A percentile compares a stretch with the other conserved stretches of the same genome.
Evolutionary conservation across 2,797 vertebrate genomes (phyloP).

Genomic region (Schizothorax lantsangensis): DNA sequence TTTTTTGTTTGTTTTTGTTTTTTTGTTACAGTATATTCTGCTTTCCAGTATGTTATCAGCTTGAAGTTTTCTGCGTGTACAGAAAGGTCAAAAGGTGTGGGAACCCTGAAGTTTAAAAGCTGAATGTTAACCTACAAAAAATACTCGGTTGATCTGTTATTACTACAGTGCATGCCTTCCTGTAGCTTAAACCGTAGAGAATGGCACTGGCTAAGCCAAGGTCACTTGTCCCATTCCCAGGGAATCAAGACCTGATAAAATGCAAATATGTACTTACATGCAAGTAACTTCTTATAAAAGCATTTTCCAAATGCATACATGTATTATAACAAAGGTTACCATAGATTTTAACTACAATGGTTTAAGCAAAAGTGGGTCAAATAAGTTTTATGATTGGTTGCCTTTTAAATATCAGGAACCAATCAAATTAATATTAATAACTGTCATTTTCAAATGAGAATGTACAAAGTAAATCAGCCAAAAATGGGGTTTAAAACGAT

Average conservation of each 20-base stretch:
- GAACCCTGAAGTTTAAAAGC: not conserved
- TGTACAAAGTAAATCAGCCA: too few relatives aligned
- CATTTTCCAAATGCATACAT: not conserved
- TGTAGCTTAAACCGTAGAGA: not conserved
- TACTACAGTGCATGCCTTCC: not conserved
- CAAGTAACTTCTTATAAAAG: not conserved
- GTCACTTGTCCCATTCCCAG: not conserved
- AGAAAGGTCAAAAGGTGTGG: not conserved
- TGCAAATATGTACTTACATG: not conserved
- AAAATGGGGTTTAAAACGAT: not conserved
- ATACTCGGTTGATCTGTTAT: not conserved
- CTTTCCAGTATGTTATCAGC: not conserved
- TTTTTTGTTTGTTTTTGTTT: not conserved
- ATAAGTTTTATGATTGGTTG: not conserved
- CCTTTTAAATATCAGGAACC: not conserved
- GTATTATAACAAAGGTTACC: not conserved
- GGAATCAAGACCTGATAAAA: not conserved
- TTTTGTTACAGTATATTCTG: not conserved
- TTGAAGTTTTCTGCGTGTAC: not conserved
- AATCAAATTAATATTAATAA: not conserved
- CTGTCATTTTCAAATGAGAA: not conserved
- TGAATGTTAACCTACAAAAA: not conserved
- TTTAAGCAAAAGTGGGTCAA: not conserved
- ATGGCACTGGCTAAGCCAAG: not conserved
- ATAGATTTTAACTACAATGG: not conserved